phyloP scores from a whole-genome alignment of 2,797 vertebrate genomes.

The Paratrypauchen microcephalus region DNA sequence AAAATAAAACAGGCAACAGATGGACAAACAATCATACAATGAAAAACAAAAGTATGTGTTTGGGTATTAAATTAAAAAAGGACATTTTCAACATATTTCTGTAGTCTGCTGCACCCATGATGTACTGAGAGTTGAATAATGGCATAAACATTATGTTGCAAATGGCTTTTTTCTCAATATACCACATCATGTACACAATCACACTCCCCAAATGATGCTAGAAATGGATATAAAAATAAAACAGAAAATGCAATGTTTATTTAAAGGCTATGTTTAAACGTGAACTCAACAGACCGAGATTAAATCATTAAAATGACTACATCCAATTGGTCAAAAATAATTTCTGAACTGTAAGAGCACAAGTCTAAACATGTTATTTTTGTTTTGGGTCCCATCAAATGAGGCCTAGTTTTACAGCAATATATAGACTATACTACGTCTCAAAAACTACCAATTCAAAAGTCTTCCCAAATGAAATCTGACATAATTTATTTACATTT shows the following conservation, averaged over 20 bases:
- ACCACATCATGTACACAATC: slow-evolving; percentile 21
- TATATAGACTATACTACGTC: not conserved
- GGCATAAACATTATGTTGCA: slow-evolving; percentile 23
- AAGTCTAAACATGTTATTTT: not conserved
- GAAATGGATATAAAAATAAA: not conserved
- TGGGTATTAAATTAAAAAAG: slow-evolving; percentile 19
- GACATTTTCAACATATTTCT: slow-evolving; percentile 40
- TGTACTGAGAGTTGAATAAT: not conserved
- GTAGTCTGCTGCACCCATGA: slow-evolving; percentile 7
- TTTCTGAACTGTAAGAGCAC: not conserved
- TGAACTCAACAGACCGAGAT: not conserved
- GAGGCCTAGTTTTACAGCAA: not conserved
- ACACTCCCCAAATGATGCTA: slow-evolving; percentile 36
- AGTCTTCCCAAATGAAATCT: not conserved
- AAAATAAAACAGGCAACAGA: slow-evolving; percentile 55
- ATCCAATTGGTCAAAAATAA: not conserved
- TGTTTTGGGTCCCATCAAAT: not conserved
- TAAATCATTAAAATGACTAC: not conserved
- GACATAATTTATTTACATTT: not conserved
- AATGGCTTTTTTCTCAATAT: slow-evolving; percentile 25
- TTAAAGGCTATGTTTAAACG: not conserved
- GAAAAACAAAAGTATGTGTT: slow-evolving; percentile 18
- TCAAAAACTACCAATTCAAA: not conserved
- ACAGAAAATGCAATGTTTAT: slow-evolving; percentile 1
- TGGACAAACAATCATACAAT: slow-evolving; percentile 43